Base-by-base conservation (phyloP, 2,888 invertebrate species). In the Oxyscelio sp. region DNA sequence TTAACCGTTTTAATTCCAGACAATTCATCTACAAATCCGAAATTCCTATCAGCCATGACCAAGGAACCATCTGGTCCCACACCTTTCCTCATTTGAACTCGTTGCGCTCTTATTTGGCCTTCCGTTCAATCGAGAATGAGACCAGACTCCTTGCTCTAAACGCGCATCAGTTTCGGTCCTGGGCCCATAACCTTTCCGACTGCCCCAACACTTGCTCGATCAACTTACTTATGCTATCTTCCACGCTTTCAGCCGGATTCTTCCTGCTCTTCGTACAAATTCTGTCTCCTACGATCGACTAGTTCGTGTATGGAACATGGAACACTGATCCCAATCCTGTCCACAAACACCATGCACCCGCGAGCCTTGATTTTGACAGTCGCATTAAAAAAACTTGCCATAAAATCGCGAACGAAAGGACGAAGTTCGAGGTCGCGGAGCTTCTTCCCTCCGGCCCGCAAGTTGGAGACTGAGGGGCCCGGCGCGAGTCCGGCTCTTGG, bases 391-490 rank as follows among this genome's bases (percentile, higher is more conserved):
- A 70, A 21, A 52, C 27, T 27, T 27, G 27, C 27, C 6, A 27
- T 4, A 3, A 63, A 38, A 45, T 61, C 9, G 56, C 19, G 27
- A 54, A 40, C 38, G 19, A 27, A 31, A 8, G 19, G n/a, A 43
- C 68, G 54, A 19, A 50, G 87, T 90, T 90, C 90, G 91, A 93
- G 93, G 93, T 92, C 92, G 92, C 93, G 92, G 92, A 93, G 93
- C 90, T 93, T 92, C 89, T 93, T 93, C 88, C 91, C 93, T 92
- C 93, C 93, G 92, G 93, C 93, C 92, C 93, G 92, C 91, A 93
- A 89, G 89, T 91, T 92, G 90, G 90, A 93, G 92, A 93, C 94
- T 94, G 92, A 91, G 88, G 91, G 85, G 85, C 73, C 83, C 75
- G 84, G 87, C 80, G 82, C 65, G 85, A 78, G 81, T 81, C 78